Evolutionary conservation across 2,113 vertebrate genomes (phyloP).

Genomic region (Menura novaehollandiae): DNA sequence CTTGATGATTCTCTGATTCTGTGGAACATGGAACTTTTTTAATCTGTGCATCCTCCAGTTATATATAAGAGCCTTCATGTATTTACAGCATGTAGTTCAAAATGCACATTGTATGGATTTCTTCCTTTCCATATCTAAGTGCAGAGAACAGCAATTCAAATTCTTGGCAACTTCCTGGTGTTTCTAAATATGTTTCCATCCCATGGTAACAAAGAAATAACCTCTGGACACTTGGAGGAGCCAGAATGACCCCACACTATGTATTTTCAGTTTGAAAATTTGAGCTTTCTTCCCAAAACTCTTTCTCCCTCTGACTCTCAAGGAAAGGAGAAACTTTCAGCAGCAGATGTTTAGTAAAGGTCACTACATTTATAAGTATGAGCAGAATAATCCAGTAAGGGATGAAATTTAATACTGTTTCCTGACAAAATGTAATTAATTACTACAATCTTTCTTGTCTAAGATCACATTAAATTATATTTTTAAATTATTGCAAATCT

Average conservation of each 20-base stretch:
- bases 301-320: not conserved
- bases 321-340: not conserved
- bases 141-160: not conserved
- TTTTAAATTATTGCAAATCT: not conserved
- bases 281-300: not conserved
- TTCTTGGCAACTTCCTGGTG: not conserved
- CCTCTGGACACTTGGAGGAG: not conserved
- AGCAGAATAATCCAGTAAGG: not conserved
- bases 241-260: not conserved
- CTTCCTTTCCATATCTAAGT: not conserved
- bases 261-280: not conserved
- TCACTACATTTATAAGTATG: not conserved
- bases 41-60: not conserved
- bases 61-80: not conserved
- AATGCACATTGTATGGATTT: not conserved
- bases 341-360: conserved; percentile 9
- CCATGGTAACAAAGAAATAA: not conserved
- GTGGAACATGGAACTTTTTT: not conserved
- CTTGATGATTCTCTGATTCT: not conserved
- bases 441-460: not conserved
- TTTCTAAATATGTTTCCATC: not conserved
- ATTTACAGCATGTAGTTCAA: not conserved
- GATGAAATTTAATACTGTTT: not conserved
- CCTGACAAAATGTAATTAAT: not conserved
- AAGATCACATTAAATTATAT: not conserved